Evolutionary conservation across 2,113 vertebrate species (phyloP).

Genomic region (Sarotherodon lohbergeri): DNA sequence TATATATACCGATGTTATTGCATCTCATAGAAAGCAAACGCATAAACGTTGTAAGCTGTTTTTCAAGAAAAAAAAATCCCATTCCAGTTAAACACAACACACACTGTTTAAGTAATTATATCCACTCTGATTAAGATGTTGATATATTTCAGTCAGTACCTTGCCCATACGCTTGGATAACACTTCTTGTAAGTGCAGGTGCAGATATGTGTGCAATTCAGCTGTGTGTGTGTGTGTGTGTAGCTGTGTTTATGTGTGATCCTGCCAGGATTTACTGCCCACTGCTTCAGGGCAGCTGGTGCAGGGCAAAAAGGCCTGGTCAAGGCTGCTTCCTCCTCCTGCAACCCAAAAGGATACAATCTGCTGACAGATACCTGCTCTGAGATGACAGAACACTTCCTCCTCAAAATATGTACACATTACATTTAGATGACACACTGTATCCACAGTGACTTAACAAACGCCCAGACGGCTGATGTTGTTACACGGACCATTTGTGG

Average conservation of each 20-base stretch:
- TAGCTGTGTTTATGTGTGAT: neutral
- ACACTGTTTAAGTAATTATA: neutral
- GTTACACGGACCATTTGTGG: neutral
- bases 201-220: constrained; percentile 24
- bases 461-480: neutral
- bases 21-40: neutral
- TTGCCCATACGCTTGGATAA: neutral
- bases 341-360: constrained; percentile 46
- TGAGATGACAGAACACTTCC: constrained; percentile 59
- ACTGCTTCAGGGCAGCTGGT: constrained; percentile 45
- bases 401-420: constrained; percentile 33
- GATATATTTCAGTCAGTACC: constrained; percentile 36
- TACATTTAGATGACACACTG: constrained; percentile 36
- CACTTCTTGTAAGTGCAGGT: constrained; percentile 19
- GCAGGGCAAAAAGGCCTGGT: constrained; percentile 42
- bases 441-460: constrained; percentile 14
- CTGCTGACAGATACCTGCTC: constrained; percentile 69
- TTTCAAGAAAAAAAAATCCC: neutral
- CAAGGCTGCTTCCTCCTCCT: constrained; percentile 64
- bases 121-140: constrained; percentile 10
- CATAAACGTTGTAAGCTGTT: neutral
- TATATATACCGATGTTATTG: neutral
- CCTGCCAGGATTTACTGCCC: constrained; percentile 55
- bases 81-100: neutral
- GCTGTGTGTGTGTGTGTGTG: neutral